Conservation (phyloP, 1,140 invertebrate species). For the Bicyclus anynana region DNA sequence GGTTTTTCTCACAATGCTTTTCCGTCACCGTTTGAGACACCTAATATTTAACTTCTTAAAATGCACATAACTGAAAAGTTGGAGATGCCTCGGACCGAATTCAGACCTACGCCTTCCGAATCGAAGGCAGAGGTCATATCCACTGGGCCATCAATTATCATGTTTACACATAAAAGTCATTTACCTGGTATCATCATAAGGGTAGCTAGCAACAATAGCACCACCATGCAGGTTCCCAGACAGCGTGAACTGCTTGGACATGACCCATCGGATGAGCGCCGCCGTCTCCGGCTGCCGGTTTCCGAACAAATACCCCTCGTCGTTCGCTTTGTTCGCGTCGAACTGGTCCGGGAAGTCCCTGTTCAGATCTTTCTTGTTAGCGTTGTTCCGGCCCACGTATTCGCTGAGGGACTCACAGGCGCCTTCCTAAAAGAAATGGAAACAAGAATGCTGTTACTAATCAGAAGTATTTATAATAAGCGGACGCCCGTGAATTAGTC, state of each 20-base stretch:
- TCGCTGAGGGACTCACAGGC: slow-evolving; percentile 83
- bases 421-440: slow-evolving; percentile 83
- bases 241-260: slow-evolving; percentile 90
- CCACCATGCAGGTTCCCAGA: slow-evolving; percentile 96
- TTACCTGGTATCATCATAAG: slow-evolving; percentile 89
- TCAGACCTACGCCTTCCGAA: no score
- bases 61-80: no score
- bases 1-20: no score
- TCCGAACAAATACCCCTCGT: slow-evolving; percentile 51
- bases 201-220: slow-evolving; percentile 94
- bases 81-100: no score
- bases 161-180: no score
- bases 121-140: no score
- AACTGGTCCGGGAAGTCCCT: slow-evolving; percentile 94
- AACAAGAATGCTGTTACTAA: no score
- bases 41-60: no score
- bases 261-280: slow-evolving; percentile 94
- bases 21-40: no score
- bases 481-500: no score
- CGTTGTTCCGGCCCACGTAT: slow-evolving; percentile 87
- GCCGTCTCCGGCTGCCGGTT: slow-evolving; percentile 92
- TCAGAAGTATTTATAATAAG: no score
- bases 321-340: slow-evolving; percentile 60
- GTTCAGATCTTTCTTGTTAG: slow-evolving; percentile 89
- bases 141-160: no score